Percentiles rank a stretch among this genome's conserved stretches.
phyloP scores from a whole-genome alignment of 2,113 vertebrate species.

The Gasterosteus aculeatus region DNA sequence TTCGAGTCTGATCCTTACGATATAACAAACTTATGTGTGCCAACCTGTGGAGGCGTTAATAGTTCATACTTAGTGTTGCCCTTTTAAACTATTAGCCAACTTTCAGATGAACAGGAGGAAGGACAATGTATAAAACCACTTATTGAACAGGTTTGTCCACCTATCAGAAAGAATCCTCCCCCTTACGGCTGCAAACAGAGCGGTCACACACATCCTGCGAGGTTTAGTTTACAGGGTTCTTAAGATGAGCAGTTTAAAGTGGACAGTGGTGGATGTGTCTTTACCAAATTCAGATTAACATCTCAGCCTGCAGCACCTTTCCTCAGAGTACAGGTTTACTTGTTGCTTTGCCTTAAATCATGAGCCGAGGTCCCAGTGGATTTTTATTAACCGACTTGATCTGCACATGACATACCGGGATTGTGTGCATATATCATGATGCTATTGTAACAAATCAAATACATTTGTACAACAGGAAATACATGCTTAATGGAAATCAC shows the following conservation, averaged over 20 bases:
- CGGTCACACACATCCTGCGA: slow-evolving; percentile 1
- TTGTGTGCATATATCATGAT: not conserved
- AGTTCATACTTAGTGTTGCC: slow-evolving; percentile 1
- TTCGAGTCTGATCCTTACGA: not conserved
- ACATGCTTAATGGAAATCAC: not conserved
- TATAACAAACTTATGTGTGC: not conserved
- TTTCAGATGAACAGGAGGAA: slow-evolving; percentile 13
- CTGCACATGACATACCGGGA: not conserved
- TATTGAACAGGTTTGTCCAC: slow-evolving; percentile 36
- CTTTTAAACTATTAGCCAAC: slow-evolving; percentile 32
- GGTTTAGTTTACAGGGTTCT: slow-evolving; percentile 15
- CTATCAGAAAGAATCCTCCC: not conserved
- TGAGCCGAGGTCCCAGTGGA: not conserved
- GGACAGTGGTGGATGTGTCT: not conserved
- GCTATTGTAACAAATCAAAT: not conserved
- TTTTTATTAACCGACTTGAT: not conserved
- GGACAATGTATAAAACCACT: slow-evolving; percentile 17
- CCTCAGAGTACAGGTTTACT: not conserved
- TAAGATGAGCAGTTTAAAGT: not conserved
- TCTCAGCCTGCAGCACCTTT: not conserved
- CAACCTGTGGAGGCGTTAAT: not conserved
- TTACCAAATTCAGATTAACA: slow-evolving; percentile 18
- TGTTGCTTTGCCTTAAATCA: slow-evolving; percentile 10
- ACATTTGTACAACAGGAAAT: not conserved
- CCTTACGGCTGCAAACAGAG: not conserved